Evolutionary conservation across 2,797 vertebrate species (phyloP).

Genomic region (Xiphophorus birchmanni): DNA sequence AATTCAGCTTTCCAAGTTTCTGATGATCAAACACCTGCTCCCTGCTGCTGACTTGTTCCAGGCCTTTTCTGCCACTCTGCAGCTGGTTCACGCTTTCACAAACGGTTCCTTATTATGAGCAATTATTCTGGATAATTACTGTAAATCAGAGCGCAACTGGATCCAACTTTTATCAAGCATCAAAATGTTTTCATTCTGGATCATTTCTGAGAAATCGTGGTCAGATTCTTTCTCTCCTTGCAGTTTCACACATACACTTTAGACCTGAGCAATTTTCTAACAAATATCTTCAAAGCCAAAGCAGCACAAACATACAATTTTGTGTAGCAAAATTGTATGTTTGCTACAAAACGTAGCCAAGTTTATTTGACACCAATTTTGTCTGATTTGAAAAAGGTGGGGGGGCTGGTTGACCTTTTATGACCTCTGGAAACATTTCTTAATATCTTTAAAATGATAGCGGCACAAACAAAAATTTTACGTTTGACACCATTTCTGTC

Average conservation of each 20-base stretch:
- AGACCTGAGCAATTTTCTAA: neutral
- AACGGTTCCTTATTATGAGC: conserved; percentile 25
- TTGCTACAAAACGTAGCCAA: too few relatives aligned
- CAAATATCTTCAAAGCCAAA: neutral
- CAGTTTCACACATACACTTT: neutral
- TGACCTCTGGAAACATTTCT: too few relatives aligned
- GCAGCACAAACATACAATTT: too few relatives aligned
- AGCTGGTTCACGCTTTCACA: conserved; percentile 3
- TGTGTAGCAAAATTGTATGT: too few relatives aligned
- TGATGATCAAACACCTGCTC: conserved; percentile 22
- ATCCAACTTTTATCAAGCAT: conserved; percentile 6
- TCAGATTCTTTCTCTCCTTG: neutral
- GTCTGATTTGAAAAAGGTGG: too few relatives aligned
- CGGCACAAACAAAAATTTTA: too few relatives aligned
- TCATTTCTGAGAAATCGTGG: neutral
- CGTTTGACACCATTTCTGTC: too few relatives aligned
- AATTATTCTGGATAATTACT: conserved; percentile 23
- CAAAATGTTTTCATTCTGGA: neutral
- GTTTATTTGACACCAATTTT: too few relatives aligned
- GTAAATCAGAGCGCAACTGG: conserved; percentile 13
- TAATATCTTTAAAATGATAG: too few relatives aligned
- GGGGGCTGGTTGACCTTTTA: too few relatives aligned
- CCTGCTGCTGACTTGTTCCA: conserved; percentile 14
- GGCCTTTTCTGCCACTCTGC: conserved; percentile 3
- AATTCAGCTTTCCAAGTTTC: conserved; percentile 18